Evolutionary conservation across 1,140 invertebrate genomes (phyloP), one percentile per base, ranked within the genome.

Genomic region (Rhopalosiphum padi): DNA sequence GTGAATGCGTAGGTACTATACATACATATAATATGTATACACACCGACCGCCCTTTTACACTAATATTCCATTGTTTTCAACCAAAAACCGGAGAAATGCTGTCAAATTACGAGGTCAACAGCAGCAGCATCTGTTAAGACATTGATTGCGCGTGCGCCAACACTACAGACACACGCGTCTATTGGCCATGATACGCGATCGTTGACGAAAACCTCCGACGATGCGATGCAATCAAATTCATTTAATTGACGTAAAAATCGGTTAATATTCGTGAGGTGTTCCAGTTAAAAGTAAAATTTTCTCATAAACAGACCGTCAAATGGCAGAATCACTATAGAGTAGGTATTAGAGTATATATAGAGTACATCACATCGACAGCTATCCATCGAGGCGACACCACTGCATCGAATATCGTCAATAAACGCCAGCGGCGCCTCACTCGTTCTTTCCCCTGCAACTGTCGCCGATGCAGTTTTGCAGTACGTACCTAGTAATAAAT

Each of bases 21-120:
- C 35, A 41, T 85, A 46, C 22, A 43, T 43, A 85, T 85, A 85
- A 83, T 37, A 83, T 83, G 21, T 37, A 43, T 43, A 86, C 41
- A 35, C 30, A 23, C 18, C 21, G 46, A 46, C 41, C 86, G 35
- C 86, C 18, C 46, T 35, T 87, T 46, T 48, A 87, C 46, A 87
- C 46, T 87, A 48, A 87, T 35, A 15, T 35, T 51, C 7, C 30
- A 48, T n/a, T 87, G 46, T 30, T 48, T 48, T 9, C n/a, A 87
- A 48, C 46, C 11, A 6, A 46, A 87, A 87, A 48, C 86, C 1
- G 30, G 18, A 87, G n/a, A 87, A 87, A 2, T 35, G 30, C 21
- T 46, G 46, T 87, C 11, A 37, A 87, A 87, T 87, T 51, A 51
- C 46, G 86, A 87, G 86, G 86, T 87, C 86, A 87, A 30, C 5